Base-by-base conservation (phyloP, 2,888 invertebrate species). In the Aphidius colemani region DNA sequence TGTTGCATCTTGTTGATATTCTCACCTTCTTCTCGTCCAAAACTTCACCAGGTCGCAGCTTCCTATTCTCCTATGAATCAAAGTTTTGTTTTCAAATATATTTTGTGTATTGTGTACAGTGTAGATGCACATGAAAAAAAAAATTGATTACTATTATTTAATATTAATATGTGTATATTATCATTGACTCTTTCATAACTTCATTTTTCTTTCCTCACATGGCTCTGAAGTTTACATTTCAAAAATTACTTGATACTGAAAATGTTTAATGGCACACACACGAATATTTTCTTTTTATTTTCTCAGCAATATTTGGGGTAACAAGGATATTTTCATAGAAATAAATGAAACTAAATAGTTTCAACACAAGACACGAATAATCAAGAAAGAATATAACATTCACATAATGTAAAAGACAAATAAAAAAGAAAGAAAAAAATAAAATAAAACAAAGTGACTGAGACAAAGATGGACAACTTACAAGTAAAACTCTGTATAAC, bases 11-110 rank as follows among this genome's bases (percentile, higher is more conserved):
- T 69, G 67, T 67, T 67, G 72, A 67, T 73, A 72, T 75, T 80
- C 82, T 82, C 81, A 95, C 95, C 95, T 94, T 93, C 88, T 91
- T 93, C 84, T 95, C 95, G 86, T 93, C 93, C 87, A 93, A 85
- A 84, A 95, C 92, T 89, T 95, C 95, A 84, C 95, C 95, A 78
- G 95, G 95, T 80, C 95, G 93, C 85, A 95, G 92, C 90, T 94
- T 93, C 85, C 90, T 92, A 90, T 91, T 88, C 86, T 92, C 92
- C 93, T 89, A 88, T 83, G 85, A 77, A 82, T 72, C 80, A 82
- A 82, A 30, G 10, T 57, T 41, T 57, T 13, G n/a, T n/a, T 74
- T 80, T 78, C 79, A 77, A 76, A 72, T 70, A 66, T 56, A 66
- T 18, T 67, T 64, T 64, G 65, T 71, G 73, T 70, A 61, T 67